These are phyloP conservation scores for Perodicticus potto DNA, from an alignment of 2,797 vertebrate species.

Conservation along the genomic window DNA sequence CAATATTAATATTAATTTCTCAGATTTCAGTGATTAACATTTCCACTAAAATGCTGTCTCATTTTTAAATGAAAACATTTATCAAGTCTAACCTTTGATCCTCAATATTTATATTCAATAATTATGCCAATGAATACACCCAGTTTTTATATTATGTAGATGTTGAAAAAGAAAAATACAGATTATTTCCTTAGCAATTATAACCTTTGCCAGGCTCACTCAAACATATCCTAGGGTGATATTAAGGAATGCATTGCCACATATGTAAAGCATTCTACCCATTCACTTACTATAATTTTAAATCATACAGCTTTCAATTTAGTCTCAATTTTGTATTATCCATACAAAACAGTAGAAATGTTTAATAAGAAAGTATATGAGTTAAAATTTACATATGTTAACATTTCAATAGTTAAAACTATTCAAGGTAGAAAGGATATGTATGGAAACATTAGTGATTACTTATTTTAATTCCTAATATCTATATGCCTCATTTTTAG, in stretches of 20 bases:
- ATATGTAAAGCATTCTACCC: background rate
- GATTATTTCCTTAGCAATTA: background rate
- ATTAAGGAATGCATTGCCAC: background rate
- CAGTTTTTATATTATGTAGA: background rate
- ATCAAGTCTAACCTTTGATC: slow-evolving; percentile 5
- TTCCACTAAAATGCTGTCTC: background rate
- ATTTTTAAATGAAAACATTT: background rate
- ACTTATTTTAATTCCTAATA: background rate
- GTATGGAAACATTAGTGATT: background rate
- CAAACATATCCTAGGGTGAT: background rate
- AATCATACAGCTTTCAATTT: background rate
- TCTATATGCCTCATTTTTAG: background rate
- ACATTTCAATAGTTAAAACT: slow-evolving; percentile 33
- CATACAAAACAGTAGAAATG: background rate
- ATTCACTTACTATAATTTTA: background rate
- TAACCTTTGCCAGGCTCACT: background rate
- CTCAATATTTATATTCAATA: background rate
- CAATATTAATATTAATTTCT: slow-evolving; percentile 48
- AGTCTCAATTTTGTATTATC: background rate
- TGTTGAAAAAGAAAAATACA: background rate
- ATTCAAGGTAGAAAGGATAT: background rate
- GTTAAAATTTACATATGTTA: background rate
- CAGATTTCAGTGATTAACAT: background rate
- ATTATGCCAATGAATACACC: background rate
- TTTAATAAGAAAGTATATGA: background rate